These are phyloP conservation scores for Himalopsyche phryganea DNA, from an alignment of 1,140 invertebrate species.

Conservation along the genomic window DNA sequence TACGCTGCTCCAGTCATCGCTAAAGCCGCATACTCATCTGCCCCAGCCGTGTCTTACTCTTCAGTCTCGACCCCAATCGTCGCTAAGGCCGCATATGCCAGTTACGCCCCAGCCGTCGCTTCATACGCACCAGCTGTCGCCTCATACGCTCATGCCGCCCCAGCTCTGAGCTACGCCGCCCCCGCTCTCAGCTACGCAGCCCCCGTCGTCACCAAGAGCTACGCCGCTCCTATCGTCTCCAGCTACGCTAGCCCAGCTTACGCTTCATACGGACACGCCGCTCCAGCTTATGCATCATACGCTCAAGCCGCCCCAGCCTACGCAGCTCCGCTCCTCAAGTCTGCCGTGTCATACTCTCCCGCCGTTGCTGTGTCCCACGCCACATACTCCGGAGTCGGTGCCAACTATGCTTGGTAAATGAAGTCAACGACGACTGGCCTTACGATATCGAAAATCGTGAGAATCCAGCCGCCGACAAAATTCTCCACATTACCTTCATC, in stretches of 20 bases:
- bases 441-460: no score
- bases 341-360: constrained; percentile 36
- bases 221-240: background rate
- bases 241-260: constrained; percentile 34
- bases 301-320: constrained; percentile 32
- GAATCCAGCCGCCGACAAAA: no score
- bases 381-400: constrained; percentile 29
- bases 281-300: constrained; percentile 27
- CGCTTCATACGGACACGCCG: constrained; percentile 31
- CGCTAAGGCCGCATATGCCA: constrained; percentile 20
- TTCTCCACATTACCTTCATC: no score
- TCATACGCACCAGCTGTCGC: constrained; percentile 7
- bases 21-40: constrained; percentile 27
- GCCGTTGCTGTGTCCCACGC: constrained; percentile 34
- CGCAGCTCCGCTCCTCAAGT: constrained; percentile 17
- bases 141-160: constrained; percentile 9
- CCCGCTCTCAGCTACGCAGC: constrained; percentile 14
- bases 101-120: constrained; percentile 5
- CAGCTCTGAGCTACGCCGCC: constrained; percentile 10
- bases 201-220: constrained; percentile 7
- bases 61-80: constrained; percentile 27
- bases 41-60: constrained; percentile 36
- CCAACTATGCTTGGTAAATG: constrained; percentile 28
- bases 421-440: no score
- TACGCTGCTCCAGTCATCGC: constrained; percentile 26